phyloP scores from a whole-genome alignment of 2,888 invertebrate genomes.

The Rotaria macrura region DNA sequence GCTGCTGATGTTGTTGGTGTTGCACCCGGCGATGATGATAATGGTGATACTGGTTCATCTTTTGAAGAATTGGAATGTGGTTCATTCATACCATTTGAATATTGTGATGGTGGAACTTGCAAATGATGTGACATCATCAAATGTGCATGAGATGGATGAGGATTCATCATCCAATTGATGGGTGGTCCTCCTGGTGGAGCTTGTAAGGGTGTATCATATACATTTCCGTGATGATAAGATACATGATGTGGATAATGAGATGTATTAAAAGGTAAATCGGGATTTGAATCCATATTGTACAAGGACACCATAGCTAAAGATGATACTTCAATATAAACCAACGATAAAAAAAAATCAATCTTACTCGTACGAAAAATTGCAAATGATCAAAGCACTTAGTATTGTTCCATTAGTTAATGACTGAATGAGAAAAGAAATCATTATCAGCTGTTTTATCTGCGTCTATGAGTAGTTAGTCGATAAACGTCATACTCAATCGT shows the following conservation, averaged over 20 bases:
- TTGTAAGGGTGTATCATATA: background rate
- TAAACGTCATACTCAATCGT: background rate
- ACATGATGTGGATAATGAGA: background rate
- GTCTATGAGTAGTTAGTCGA: background rate
- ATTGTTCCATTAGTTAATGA: background rate
- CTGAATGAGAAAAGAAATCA: background rate
- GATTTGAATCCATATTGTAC: conserved; percentile 8
- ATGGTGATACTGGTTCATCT: background rate
- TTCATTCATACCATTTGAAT: background rate
- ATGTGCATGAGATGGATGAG: background rate
- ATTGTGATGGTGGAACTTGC: background rate
- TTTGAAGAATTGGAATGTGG: background rate
- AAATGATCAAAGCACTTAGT: background rate
- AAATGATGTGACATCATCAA: conserved; percentile 15
- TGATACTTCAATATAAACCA: too few species aligned
- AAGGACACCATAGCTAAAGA: background rate
- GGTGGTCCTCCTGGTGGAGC: background rate
- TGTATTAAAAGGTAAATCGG: background rate
- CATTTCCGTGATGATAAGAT: background rate
- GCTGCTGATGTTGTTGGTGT: background rate
- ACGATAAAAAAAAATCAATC: background rate
- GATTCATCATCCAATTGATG: background rate
- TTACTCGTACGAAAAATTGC: background rate
- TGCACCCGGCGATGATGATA: background rate
- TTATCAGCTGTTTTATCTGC: background rate